phyloP scores from a whole-genome alignment of 2,113 vertebrate species.

The Grantiella picta region DNA sequence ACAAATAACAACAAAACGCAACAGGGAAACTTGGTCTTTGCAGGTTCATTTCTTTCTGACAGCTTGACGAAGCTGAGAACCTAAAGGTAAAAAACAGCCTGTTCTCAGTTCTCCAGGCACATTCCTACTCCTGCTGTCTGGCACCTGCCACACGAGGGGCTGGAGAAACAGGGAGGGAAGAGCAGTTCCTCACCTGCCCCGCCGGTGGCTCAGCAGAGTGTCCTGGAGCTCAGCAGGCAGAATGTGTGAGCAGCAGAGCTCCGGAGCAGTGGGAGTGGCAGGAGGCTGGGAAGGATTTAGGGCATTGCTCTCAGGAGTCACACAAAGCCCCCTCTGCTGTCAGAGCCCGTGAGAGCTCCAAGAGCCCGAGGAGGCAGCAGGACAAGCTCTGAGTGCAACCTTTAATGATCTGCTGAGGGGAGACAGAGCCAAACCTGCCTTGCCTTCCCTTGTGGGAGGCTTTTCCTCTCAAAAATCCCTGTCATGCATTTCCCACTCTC shows the following conservation, averaged over 20 bases:
- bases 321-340: background rate
- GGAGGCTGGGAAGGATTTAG: background rate
- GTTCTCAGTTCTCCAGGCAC: background rate
- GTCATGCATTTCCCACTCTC: fast-evolving
- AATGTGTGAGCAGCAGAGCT: background rate
- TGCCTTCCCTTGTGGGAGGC: background rate
- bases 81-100: background rate
- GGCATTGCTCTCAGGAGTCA: background rate
- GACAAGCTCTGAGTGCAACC: background rate
- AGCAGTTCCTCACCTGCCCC: background rate
- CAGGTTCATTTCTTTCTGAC: background rate
- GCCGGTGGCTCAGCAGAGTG: background rate
- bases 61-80: background rate
- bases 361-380: background rate
- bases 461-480: background rate
- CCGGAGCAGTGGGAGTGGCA: background rate
- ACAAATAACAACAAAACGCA: background rate
- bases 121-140: background rate
- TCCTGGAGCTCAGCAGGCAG: background rate
- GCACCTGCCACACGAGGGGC: background rate
- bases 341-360: background rate
- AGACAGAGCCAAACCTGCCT: background rate
- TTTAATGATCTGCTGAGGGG: background rate
- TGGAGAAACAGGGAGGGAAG: background rate
- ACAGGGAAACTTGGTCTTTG: background rate